Base-by-base conservation (phyloP, 2,888 invertebrate species). In the Ochlodes sylvanus region DNA sequence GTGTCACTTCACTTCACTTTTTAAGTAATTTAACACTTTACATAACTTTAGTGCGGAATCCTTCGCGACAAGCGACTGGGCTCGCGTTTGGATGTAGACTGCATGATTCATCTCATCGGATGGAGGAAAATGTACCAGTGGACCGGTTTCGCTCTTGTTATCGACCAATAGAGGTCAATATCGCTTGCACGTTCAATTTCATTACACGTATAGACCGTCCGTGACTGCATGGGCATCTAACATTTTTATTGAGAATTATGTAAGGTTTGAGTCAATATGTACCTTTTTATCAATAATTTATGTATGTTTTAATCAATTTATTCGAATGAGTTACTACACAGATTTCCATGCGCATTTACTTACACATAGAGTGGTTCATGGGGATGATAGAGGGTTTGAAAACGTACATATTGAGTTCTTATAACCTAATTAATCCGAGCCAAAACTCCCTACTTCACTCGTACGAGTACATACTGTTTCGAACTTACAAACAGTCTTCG, bases 71-170 rank as follows among this genome's bases (percentile, higher is more conserved):
- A 56, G 75, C 80, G 80, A 66, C 75, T 73, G 68, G 79, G 79
- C 82, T 80, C 83, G 84, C 83, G 82, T 82, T 79, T 80, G 79
- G 76, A 76, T 76, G 75, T 80, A 79, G 84, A 90, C 90, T 90
- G 87, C 76, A 80, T 90, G 91, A 90, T 86, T 91, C 91, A 90
- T 90, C 88, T 83, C 83, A 83, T 84, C 71, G 73, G 74, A 78
- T 77, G 76, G 79, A 80, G 84, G 80, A 71, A 76, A 77, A 75
- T 71, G 75, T 75, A 75, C 70, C 74, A 58, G n/a, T 52, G 52
- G 50, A 63, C 71, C 42, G 70, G 60, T 69, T 38, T 67, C 54
- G 50, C 47, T 27, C 70, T 62, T 72, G 71, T 70, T 47, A 0
- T 32, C 0, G 3, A 7, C 3, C 3, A n/a, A 34, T 70, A 74